These are phyloP conservation scores for Orthosia cruda DNA, from an alignment of 2,888 invertebrate species.

Conservation along the genomic window DNA sequence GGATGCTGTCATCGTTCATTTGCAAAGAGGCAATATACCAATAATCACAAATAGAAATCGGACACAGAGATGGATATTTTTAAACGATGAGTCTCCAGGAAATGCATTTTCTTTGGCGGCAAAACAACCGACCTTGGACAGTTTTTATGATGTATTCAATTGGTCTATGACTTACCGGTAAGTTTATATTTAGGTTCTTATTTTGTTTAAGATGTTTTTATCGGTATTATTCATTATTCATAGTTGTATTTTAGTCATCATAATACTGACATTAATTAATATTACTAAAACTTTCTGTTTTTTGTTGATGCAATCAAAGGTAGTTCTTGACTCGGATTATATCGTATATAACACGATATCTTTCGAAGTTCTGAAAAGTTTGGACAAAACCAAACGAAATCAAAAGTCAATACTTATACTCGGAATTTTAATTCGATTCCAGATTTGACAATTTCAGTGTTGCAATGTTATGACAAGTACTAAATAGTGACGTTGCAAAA, in stretches of 20 bases:
- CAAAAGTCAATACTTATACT: no score
- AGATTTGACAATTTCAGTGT: no score
- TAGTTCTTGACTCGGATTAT: no score
- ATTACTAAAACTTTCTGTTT: not conserved
- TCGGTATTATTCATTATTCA: not conserved
- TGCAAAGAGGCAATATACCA: constrained; percentile 87
- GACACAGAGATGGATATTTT: constrained; percentile 93
- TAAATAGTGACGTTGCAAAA: no score
- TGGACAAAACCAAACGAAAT: no score
- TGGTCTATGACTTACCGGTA: constrained; percentile 94
- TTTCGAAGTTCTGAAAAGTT: not conserved
- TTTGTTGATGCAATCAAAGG: not conserved
- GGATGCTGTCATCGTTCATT: constrained; percentile 92
- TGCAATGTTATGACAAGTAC: no score
- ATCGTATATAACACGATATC: not conserved
- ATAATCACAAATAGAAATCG: constrained; percentile 73
- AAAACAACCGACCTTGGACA: constrained; percentile 76
- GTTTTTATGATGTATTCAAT: constrained; percentile 93
- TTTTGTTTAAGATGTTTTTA: not conserved
- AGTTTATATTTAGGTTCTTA: not conserved
- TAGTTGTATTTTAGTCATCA: not conserved
- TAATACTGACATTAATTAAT: not conserved
- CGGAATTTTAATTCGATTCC: no score
- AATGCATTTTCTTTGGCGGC: constrained; percentile 90
- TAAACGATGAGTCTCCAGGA: constrained; percentile 93